These are phyloP conservation scores for Thinocorus orbignyianus DNA, from an alignment of 2,113 vertebrate genomes.

Conservation along the genomic window DNA sequence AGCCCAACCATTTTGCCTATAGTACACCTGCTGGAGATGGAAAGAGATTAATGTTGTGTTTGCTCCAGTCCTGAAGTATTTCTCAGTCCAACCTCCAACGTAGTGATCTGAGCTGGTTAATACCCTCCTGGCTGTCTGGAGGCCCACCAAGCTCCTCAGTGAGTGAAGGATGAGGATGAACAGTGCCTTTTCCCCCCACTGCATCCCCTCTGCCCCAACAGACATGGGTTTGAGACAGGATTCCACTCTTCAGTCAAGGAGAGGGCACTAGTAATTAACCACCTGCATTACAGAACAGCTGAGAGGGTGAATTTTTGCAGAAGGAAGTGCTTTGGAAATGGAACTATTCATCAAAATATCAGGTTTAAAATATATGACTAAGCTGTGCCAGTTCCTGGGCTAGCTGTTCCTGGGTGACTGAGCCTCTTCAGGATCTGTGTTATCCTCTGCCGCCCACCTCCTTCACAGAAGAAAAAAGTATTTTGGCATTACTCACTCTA, in stretches of 20 bases:
- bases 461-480: neutral
- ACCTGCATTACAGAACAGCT: neutral
- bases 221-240: neutral
- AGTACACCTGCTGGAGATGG: fast-evolving
- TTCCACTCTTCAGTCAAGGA: neutral
- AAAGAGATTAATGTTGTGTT: fast-evolving
- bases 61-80: neutral
- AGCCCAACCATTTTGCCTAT: neutral
- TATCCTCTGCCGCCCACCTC: neutral
- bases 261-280: neutral
- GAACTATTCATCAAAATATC: neutral
- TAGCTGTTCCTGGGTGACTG: neutral
- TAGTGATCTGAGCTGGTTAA: neutral
- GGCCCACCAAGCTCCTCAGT: neutral
- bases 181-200: neutral
- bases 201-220: neutral
- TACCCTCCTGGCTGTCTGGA: neutral
- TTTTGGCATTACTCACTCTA: neutral
- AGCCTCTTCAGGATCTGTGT: neutral
- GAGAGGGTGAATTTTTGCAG: neutral
- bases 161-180: neutral
- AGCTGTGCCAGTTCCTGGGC: neutral
- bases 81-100: neutral
- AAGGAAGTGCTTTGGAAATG: neutral
- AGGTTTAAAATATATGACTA: neutral